These are phyloP conservation scores for Cephalotes varians DNA, from an alignment of 2,888 invertebrate species.

Conservation along the genomic window DNA sequence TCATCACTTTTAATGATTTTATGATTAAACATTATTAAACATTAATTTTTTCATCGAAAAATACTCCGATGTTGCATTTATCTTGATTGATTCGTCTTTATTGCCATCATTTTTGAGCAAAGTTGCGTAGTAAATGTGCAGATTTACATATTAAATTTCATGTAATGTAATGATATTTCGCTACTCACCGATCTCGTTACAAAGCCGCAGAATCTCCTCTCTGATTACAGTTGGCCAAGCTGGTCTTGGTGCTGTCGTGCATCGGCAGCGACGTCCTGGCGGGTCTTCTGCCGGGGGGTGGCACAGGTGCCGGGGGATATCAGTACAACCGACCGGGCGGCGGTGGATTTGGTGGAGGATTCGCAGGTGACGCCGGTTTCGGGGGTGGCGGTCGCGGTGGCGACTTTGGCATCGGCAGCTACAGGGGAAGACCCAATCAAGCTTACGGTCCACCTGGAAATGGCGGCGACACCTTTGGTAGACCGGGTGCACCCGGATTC, in stretches of 20 bases:
- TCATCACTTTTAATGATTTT: neutral
- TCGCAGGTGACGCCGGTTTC: conserved; percentile 63
- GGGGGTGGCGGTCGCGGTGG: conserved; percentile 56
- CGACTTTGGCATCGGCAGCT: conserved; percentile 58
- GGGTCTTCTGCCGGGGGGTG: conserved; percentile 78
- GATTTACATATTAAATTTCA: neutral
- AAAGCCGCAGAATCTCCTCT: neutral
- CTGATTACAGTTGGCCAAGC: conserved; percentile 74
- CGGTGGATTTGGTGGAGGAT: conserved; percentile 68
- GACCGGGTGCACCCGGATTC: conserved; percentile 53
- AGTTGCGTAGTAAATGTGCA: neutral
- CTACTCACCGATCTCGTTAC: neutral
- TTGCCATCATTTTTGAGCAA: neutral
- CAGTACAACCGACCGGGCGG: conserved; percentile 81
- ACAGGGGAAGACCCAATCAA: conserved; percentile 52
- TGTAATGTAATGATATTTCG: neutral
- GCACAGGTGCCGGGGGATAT: conserved; percentile 77
- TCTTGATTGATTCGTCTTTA: neutral
- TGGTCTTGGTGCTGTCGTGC: conserved; percentile 77
- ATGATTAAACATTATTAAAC: neutral
- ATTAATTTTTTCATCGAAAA: neutral
- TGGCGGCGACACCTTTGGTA: conserved; percentile 49
- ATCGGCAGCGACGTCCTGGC: conserved; percentile 76
- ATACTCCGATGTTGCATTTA: neutral
- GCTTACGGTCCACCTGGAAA: conserved; percentile 67